A percentile compares a stretch with the other conserved stretches of the same genome.
Conservation (phyloP, 2,797 vertebrate species). For the Sebastes alutus region DNA sequence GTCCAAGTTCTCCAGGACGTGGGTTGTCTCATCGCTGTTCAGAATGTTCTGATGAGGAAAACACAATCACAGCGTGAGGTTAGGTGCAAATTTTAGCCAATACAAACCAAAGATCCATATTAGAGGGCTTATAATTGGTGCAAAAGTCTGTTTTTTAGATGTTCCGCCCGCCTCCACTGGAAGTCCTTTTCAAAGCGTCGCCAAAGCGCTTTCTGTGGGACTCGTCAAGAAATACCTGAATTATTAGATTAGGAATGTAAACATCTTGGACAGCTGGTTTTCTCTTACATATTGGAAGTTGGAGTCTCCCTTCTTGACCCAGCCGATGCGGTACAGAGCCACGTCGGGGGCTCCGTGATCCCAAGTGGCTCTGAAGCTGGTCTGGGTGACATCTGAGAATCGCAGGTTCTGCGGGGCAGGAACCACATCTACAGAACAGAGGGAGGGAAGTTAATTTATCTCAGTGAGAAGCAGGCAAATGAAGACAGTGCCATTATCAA, state of each 20-base stretch:
- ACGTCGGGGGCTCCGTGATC: slow-evolving; percentile 95
- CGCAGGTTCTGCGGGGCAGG: slow-evolving; percentile 92
- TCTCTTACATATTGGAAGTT: slow-evolving; percentile 79
- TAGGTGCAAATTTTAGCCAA: not conserved
- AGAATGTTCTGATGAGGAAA: slow-evolving; percentile 87
- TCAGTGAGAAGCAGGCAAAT: not conserved
- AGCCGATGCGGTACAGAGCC: slow-evolving; percentile 92
- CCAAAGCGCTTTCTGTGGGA: slow-evolving; percentile 22
- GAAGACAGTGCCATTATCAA: not conserved
- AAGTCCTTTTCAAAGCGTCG: slow-evolving; percentile 11
- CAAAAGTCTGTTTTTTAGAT: slow-evolving; percentile 54
- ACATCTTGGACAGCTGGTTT: slow-evolving; percentile 33
- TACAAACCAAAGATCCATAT: slow-evolving; percentile 17
- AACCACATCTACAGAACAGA: slow-evolving; percentile 84
- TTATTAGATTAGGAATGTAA: slow-evolving; percentile 31
- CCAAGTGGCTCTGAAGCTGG: slow-evolving; percentile 93
- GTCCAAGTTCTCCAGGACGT: slow-evolving; percentile 89
- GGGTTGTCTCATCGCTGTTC: slow-evolving; percentile 88
- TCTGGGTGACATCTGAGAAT: slow-evolving; percentile 89
- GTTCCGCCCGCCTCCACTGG: slow-evolving; percentile 20
- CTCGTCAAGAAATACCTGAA: slow-evolving; percentile 17
- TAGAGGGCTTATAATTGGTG: not conserved
- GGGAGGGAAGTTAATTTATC: not conserved
- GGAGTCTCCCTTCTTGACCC: slow-evolving; percentile 84
- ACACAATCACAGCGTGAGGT: slow-evolving; percentile 23